phyloP scores from a whole-genome alignment of 1,140 invertebrate species.

The Chrysoperla carnea region DNA sequence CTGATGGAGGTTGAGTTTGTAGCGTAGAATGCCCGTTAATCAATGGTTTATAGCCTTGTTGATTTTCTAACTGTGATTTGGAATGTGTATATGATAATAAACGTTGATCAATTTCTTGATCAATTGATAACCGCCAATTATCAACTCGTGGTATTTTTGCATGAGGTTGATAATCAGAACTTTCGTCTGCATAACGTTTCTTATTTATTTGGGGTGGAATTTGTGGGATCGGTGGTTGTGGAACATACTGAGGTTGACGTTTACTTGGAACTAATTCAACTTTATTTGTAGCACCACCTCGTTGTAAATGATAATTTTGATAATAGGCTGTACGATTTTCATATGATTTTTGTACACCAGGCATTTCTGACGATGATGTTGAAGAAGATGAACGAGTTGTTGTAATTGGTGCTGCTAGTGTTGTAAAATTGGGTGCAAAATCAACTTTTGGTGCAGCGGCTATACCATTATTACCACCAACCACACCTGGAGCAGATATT shows the following conservation, averaged over 20 bases:
- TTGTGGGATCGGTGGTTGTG: slow-evolving; percentile 6
- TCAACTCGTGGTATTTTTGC: slow-evolving; percentile 28
- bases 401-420: slow-evolving; percentile 8
- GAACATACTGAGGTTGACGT: neutral
- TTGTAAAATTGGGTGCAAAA: slow-evolving; percentile 46
- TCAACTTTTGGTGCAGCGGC: slow-evolving; percentile 46
- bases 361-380: slow-evolving; percentile 13
- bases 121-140: slow-evolving; percentile 29
- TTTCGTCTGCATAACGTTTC: slow-evolving; percentile 22
- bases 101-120: slow-evolving; percentile 34
- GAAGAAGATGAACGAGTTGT: slow-evolving; percentile 6
- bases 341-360: slow-evolving; percentile 10
- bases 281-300: no score
- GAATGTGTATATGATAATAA: slow-evolving; percentile 17
- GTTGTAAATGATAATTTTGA: neutral
- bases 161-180: slow-evolving; percentile 14
- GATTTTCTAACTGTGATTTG: slow-evolving; percentile 5
- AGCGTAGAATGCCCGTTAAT: neutral
- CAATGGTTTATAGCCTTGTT: slow-evolving; percentile 1
- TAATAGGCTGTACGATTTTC: slow-evolving; percentile 14
- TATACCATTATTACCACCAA: slow-evolving; percentile 7
- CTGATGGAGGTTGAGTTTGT: neutral
- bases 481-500: slow-evolving; percentile 17
- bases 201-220: slow-evolving; percentile 5
- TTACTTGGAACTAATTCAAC: neutral